These are phyloP conservation scores for Trisateles emortualis DNA, from an alignment of 2,888 invertebrate species.

Conservation along the genomic window DNA sequence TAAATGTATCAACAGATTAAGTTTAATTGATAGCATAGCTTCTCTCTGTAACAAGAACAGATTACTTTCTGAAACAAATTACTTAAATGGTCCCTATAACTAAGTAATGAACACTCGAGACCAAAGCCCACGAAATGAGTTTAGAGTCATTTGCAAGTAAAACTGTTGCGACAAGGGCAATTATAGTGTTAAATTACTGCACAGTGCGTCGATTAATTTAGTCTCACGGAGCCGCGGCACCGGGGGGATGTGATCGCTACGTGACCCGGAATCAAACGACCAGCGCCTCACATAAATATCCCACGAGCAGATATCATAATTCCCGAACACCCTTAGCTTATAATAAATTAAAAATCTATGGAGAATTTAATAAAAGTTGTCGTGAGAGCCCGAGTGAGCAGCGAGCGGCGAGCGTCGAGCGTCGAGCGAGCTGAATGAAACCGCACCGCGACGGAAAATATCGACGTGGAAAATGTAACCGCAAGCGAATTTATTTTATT, in stretches of 20 bases:
- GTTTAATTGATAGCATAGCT: neutral
- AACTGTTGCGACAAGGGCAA: conserved; percentile 43
- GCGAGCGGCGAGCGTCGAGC: neutral
- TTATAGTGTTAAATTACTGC: conserved; percentile 49
- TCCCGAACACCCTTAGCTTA: conserved; percentile 32
- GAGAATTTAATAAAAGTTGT: conserved; percentile 45
- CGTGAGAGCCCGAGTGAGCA: conserved; percentile 1
- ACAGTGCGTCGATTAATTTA: conserved; percentile 45
- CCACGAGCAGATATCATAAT: conserved; percentile 52
- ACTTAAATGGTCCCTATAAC: conserved; percentile 20
- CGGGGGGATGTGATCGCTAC: conserved; percentile 56
- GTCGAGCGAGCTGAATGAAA: neutral
- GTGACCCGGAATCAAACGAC: conserved; percentile 63
- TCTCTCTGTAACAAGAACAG: neutral
- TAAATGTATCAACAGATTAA: neutral
- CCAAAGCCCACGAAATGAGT: conserved; percentile 38
- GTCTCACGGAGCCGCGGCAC: conserved; percentile 5
- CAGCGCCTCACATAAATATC: conserved; percentile 45
- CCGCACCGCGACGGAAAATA: conserved; percentile 16
- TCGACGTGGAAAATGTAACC: conserved; percentile 23
- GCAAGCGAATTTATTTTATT: conserved; percentile 31
- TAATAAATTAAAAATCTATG: conserved; percentile 46
- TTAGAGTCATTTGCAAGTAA: conserved; percentile 30
- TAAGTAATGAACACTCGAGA: conserved; percentile 32
- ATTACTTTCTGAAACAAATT: conserved; percentile 12